phyloP scores from a whole-genome alignment of 2,888 invertebrate species.

The Dinocampus coccinellae region DNA sequence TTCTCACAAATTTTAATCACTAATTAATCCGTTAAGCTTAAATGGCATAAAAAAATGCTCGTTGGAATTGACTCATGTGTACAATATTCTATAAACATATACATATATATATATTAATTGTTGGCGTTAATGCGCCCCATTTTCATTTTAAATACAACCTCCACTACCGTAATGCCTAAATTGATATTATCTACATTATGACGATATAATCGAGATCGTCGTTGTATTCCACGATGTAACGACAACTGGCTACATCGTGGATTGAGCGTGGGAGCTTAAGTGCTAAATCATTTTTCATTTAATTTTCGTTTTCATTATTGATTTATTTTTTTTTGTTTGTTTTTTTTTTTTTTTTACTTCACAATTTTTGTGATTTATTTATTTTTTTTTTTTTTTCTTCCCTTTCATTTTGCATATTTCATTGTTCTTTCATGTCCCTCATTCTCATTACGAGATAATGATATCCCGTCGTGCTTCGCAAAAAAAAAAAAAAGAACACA shows the following conservation, averaged over 20 bases:
- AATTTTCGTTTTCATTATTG: no score
- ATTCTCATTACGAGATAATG: constrained; percentile 4
- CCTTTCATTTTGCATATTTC: constrained; percentile 6
- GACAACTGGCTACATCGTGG: constrained; percentile 41
- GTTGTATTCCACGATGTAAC: constrained; percentile 42
- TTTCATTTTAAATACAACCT: not conserved
- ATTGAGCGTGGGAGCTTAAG: constrained; percentile 49
- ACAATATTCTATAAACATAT: constrained; percentile 53
- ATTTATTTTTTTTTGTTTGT: constrained; percentile 20
- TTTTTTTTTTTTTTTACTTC: constrained; percentile 21
- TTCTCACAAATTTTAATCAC: constrained; percentile 52
- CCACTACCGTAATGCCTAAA: constrained; percentile 15
- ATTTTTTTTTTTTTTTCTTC: constrained; percentile 39
- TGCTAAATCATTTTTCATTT: constrained; percentile 42
- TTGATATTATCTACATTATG: constrained; percentile 28
- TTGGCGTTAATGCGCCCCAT: not conserved
- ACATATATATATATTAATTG: not conserved
- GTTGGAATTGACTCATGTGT: constrained; percentile 69
- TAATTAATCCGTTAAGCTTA: constrained; percentile 64
- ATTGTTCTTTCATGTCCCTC: not conserved
- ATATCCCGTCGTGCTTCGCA: not conserved
- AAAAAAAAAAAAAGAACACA: not conserved
- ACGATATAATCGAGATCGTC: constrained; percentile 42
- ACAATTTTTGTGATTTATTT: no score
- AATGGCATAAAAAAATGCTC: constrained; percentile 67